phyloP scores from a whole-genome alignment of 2,797 vertebrate genomes.

The Syngnathus rostellatus region DNA sequence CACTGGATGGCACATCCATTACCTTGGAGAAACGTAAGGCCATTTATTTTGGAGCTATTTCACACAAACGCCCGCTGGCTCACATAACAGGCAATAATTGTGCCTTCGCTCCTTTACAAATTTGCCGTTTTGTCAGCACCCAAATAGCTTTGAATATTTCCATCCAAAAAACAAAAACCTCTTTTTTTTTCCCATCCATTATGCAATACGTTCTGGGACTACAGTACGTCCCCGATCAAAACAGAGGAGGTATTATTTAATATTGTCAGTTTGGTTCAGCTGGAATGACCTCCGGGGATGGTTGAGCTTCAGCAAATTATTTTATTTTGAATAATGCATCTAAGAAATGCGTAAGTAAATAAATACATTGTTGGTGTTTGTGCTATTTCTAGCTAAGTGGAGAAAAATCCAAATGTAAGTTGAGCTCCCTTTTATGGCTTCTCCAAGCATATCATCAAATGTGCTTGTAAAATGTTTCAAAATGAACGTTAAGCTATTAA shows the following conservation, averaged over 20 bases:
- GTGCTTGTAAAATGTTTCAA: conserved; percentile 18
- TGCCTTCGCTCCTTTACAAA: not conserved
- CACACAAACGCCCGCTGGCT: not conserved
- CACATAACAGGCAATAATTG: not conserved
- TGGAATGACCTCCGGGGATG: not conserved
- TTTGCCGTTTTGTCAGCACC: not conserved
- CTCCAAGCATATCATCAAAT: not conserved
- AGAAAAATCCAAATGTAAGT: not conserved
- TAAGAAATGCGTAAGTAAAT: not conserved
- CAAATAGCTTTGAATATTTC: not conserved
- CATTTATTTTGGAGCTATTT: not conserved
- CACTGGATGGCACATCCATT: not conserved
- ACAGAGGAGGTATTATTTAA: not conserved
- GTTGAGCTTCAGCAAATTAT: not conserved
- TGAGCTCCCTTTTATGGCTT: not conserved
- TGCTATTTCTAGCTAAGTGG: not conserved
- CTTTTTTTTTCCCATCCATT: not conserved
- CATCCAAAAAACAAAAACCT: not conserved
- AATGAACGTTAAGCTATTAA: conserved; percentile 1
- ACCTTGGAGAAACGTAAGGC: not conserved
- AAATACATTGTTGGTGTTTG: not conserved
- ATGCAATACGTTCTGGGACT: not conserved
- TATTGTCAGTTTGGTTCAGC: not conserved
- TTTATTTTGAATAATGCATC: not conserved
- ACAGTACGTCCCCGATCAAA: not conserved